These are phyloP conservation scores for Calephelis virginiensis DNA, from an alignment of 1,140 invertebrate genomes.

Conservation along the genomic window DNA sequence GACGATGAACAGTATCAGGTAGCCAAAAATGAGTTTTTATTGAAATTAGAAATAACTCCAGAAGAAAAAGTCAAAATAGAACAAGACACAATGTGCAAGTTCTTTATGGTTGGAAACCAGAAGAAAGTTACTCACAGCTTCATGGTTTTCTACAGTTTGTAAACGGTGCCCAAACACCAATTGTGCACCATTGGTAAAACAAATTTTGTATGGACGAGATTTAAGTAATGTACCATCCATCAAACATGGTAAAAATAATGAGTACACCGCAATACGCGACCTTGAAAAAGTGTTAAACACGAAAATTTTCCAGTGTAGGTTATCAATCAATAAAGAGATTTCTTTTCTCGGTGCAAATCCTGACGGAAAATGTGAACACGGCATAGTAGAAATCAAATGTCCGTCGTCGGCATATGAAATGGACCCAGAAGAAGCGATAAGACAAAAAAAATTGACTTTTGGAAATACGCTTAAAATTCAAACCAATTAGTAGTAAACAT, in stretches of 20 bases:
- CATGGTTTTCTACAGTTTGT: neutral
- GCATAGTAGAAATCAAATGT: conserved; percentile 1
- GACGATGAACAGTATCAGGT: neutral
- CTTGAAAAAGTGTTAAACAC: neutral
- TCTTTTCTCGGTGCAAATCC: neutral
- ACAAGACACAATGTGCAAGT: neutral
- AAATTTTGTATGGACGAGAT: neutral
- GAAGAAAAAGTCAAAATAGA: neutral
- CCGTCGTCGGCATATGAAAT: conserved; percentile 1
- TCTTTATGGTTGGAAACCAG: neutral
- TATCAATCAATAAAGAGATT: neutral
- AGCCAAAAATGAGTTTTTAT: neutral
- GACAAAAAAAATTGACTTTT: conserved; percentile 1
- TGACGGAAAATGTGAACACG: conserved; percentile 1
- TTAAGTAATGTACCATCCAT: conserved; percentile 2
- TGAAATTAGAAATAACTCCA: neutral
- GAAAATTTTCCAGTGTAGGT: neutral
- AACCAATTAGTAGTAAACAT: neutral
- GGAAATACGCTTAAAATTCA: neutral
- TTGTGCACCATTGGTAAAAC: neutral
- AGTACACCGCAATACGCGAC: too few species aligned
- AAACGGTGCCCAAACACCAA: neutral
- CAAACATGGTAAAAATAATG: neutral
- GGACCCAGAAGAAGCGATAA: conserved; percentile 3
- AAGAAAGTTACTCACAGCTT: neutral